Percentiles rank a stretch among this genome's conserved stretches.
These are phyloP conservation scores for Lates calcarifer DNA, from an alignment of 2,113 vertebrate genomes.

Conservation along the genomic window DNA sequence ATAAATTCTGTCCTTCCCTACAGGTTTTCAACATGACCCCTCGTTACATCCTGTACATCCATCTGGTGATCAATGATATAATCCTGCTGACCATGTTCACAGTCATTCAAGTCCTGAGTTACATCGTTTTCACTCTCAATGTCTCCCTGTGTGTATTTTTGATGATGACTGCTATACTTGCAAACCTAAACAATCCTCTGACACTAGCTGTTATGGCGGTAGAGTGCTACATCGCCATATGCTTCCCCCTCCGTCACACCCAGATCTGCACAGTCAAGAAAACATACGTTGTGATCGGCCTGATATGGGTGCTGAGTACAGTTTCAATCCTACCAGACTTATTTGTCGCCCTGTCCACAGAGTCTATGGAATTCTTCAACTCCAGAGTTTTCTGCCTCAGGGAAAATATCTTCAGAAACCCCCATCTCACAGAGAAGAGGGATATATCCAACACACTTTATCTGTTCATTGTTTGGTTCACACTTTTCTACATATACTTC, in stretches of 20 bases:
- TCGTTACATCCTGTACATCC: slow-evolving; percentile 79
- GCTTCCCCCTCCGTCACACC: slow-evolving; percentile 66
- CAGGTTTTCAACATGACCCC: slow-evolving; percentile 73
- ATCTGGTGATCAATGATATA: slow-evolving; percentile 71
- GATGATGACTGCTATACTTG: slow-evolving; percentile 35
- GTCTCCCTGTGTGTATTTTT: slow-evolving; percentile 70
- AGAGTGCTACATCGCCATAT: slow-evolving; percentile 73
- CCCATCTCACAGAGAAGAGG: slow-evolving; percentile 49
- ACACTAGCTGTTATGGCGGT: slow-evolving; percentile 67
- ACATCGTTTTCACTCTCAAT: slow-evolving; percentile 56
- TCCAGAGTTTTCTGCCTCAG: slow-evolving; percentile 51
- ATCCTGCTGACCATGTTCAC: slow-evolving; percentile 48
- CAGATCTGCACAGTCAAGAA: slow-evolving; percentile 69
- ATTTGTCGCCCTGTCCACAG: slow-evolving; percentile 57
- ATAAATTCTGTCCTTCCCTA: background rate
- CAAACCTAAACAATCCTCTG: slow-evolving; percentile 61
- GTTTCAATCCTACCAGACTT: slow-evolving; percentile 66
- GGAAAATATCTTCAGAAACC: slow-evolving; percentile 47
- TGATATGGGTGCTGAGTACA: slow-evolving; percentile 60
- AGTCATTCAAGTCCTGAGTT: slow-evolving; percentile 44
- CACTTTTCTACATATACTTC: slow-evolving; percentile 63
- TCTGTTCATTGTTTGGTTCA: slow-evolving; percentile 62
- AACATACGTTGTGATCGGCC: slow-evolving; percentile 54
- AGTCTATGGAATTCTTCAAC: slow-evolving; percentile 58
- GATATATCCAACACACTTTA: slow-evolving; percentile 26